Conservation (phyloP, 2,113 vertebrate genomes). For the Phaetusa simplex region DNA sequence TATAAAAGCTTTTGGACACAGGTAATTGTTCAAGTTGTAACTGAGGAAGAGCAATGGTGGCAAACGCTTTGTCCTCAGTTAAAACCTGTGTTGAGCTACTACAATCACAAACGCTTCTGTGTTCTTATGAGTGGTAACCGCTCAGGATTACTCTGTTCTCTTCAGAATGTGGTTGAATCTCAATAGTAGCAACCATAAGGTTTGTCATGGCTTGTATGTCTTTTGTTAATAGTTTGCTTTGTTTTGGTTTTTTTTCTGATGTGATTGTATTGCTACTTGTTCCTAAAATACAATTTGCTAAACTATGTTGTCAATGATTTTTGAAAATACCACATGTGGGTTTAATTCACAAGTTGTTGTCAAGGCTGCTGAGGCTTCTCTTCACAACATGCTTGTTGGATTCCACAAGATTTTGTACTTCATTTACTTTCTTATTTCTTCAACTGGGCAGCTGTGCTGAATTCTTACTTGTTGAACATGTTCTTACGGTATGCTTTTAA, state of each 20-base stretch:
- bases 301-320: not conserved
- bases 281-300: not conserved
- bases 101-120: not conserved
- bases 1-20: not conserved
- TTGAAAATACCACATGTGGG: not conserved
- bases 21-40: not conserved
- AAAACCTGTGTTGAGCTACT: not conserved
- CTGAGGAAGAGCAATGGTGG: not conserved
- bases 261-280: not conserved
- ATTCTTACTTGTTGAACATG: not conserved
- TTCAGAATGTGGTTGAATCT: not conserved
- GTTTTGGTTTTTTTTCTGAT: not conserved
- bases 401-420: not conserved
- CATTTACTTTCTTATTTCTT: not conserved
- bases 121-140: not conserved
- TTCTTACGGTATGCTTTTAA: not conserved
- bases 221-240: not conserved
- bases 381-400: not conserved
- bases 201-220: not conserved
- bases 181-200: not conserved
- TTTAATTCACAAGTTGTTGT: not conserved
- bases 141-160: not conserved
- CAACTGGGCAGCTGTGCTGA: not conserved
- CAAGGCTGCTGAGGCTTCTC: not conserved
- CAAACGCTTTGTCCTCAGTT: not conserved